A percentile compares a stretch with the other conserved stretches of the same genome.
Evolutionary conservation across 2,797 vertebrate species (phyloP).

Genomic region (Sardinella longiceps): DNA sequence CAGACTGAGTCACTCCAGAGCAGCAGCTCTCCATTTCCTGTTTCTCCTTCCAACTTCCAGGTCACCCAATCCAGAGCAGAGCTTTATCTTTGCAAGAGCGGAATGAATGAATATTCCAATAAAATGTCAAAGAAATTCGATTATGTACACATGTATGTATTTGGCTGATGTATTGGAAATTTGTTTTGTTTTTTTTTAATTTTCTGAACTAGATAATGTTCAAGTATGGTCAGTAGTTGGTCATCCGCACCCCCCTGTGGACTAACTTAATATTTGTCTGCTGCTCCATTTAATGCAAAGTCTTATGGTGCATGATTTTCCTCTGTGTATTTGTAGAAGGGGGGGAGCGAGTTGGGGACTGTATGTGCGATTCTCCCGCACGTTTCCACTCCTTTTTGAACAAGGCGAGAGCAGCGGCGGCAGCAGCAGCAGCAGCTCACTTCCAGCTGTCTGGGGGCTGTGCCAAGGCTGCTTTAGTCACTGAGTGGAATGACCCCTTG

Average conservation of each 20-base stretch:
- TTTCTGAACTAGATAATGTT: neutral
- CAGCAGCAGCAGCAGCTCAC: neutral
- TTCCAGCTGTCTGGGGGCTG: slow-evolving; percentile 3
- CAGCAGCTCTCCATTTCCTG: slow-evolving; percentile 8
- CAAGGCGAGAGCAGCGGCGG: neutral
- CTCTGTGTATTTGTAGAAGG: neutral
- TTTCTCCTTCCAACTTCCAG: slow-evolving; percentile 12
- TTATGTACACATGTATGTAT: neutral
- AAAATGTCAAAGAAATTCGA: no score
- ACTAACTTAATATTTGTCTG: neutral
- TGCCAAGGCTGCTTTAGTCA: slow-evolving; percentile 32
- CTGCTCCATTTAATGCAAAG: neutral
- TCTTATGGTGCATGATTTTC: neutral
- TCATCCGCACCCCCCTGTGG: neutral
- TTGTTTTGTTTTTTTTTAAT: neutral
- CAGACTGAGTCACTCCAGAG: neutral
- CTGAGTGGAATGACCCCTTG: slow-evolving; percentile 15
- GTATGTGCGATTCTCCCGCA: neutral
- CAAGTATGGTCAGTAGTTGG: neutral
- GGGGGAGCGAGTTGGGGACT: neutral
- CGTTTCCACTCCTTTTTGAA: slow-evolving; percentile 20
- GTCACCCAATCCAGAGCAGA: neutral
- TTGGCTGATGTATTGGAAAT: neutral
- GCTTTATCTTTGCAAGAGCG: neutral
- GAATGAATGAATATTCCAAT: no score